Evolutionary conservation across 2,888 invertebrate species (phyloP).

Genomic region (Cyclophora albipunctata): DNA sequence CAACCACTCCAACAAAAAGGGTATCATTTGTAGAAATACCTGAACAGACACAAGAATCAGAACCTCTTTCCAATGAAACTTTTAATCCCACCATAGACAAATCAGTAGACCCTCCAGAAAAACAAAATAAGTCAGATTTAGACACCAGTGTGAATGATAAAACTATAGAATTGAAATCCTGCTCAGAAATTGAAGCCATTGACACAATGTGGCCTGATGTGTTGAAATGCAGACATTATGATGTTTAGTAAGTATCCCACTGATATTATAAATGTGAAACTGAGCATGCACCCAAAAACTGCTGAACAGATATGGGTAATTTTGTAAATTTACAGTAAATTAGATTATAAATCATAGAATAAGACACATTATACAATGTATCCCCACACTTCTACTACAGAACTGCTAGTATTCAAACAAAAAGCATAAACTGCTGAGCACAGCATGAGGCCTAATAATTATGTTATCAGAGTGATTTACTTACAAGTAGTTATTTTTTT

Average conservation of each 20-base stretch:
- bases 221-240: conserved; percentile 78
- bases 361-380: too few species aligned
- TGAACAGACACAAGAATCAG: conserved; percentile 15
- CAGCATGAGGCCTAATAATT: too few species aligned
- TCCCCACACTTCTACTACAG: too few species aligned
- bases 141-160: conserved; percentile 46
- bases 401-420: too few species aligned
- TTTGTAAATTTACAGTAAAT: too few species aligned
- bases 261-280: too few species aligned
- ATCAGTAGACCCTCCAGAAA: conserved; percentile 19
- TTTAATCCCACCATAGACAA: background rate
- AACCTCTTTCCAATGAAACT: background rate
- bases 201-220: conserved; percentile 76
- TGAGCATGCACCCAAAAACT: too few species aligned
- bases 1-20: conserved; percentile 56
- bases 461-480: too few species aligned
- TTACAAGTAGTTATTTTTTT: conserved; percentile 23
- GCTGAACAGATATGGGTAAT: too few species aligned
- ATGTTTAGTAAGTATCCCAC: conserved; percentile 79
- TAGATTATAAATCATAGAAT: too few species aligned
- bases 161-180: conserved; percentile 46
- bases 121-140: conserved; percentile 30
- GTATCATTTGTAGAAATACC: conserved; percentile 60
- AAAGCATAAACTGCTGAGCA: too few species aligned
- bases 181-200: conserved; percentile 49